Conservation (phyloP, 2,113 vertebrate genomes). For the Acanthisitta chloris region DNA sequence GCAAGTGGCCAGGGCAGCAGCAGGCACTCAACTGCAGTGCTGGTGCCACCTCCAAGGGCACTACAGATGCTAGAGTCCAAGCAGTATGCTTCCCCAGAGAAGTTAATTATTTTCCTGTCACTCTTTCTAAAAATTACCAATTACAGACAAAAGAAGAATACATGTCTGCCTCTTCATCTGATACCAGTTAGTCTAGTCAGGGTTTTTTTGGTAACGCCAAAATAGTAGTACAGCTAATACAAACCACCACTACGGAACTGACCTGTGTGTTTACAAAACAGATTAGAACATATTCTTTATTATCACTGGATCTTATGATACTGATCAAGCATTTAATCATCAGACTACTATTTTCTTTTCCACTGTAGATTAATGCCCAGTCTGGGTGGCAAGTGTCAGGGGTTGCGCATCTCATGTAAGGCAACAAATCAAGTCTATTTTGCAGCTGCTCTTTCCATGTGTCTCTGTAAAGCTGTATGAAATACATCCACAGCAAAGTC, state of each 20-base stretch:
- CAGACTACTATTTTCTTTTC: background rate
- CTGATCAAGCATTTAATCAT: background rate
- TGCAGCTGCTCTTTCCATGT: constrained; percentile 65
- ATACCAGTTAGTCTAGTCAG: background rate
- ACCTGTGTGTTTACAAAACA: background rate
- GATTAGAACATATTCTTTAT: background rate
- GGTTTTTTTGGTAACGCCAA: background rate
- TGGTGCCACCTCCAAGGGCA: too few species aligned
- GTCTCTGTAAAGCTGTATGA: constrained; percentile 74
- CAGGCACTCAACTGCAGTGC: background rate
- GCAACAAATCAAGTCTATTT: background rate
- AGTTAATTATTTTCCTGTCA: background rate
- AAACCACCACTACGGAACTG: background rate
- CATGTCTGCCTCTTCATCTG: background rate
- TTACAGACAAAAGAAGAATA: background rate
- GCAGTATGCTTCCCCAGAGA: background rate
- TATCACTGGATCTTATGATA: background rate
- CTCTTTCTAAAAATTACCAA: background rate
- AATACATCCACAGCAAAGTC: constrained; percentile 88
- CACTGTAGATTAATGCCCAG: background rate
- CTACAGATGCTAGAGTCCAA: background rate
- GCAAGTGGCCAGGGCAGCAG: accelerated
- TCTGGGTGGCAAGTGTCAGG: too few species aligned
- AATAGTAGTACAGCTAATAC: background rate
- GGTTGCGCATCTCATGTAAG: background rate